phyloP scores from a whole-genome alignment of 1,140 invertebrate species.

The Halictus rubicundus region DNA sequence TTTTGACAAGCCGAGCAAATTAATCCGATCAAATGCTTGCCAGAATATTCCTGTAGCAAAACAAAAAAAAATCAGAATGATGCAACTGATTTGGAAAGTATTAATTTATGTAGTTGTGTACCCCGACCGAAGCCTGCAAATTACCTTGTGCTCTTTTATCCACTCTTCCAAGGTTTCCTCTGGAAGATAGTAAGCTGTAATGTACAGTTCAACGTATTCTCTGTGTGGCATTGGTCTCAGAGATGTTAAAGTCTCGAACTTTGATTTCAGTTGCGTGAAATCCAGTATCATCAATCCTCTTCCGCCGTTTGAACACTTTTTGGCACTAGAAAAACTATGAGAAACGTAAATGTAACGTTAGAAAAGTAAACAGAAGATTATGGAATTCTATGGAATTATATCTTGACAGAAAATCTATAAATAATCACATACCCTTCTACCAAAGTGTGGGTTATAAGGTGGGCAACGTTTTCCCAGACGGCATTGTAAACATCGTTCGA shows the following conservation, averaged over 20 bases:
- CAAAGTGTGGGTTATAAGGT: conserved; percentile 90
- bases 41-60: conserved; percentile 91
- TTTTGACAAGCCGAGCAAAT: conserved; percentile 93
- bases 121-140: neutral
- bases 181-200: conserved; percentile 98
- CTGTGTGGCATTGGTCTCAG: conserved; percentile 92
- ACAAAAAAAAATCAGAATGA: conserved; percentile 50
- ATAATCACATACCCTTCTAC: conserved; percentile 90
- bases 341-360: neutral
- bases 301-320: conserved; percentile 97
- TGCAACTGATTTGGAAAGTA: neutral
- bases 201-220: conserved; percentile 95
- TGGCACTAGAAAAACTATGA: conserved; percentile 90
- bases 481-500: conserved; percentile 85
- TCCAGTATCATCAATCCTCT: conserved; percentile 98
- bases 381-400: too few relatives aligned
- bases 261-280: conserved; percentile 96
- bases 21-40: conserved; percentile 91
- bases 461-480: conserved; percentile 93
- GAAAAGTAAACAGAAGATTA: too few relatives aligned
- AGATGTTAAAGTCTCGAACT: conserved; percentile 92
- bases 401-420: neutral
- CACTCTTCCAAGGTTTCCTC: conserved; percentile 93
- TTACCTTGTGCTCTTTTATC: conserved; percentile 90
- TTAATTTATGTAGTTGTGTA: too few relatives aligned